These are phyloP conservation scores for Patella vulgata DNA, from an alignment of 1,140 invertebrate genomes.

Conservation along the genomic window DNA sequence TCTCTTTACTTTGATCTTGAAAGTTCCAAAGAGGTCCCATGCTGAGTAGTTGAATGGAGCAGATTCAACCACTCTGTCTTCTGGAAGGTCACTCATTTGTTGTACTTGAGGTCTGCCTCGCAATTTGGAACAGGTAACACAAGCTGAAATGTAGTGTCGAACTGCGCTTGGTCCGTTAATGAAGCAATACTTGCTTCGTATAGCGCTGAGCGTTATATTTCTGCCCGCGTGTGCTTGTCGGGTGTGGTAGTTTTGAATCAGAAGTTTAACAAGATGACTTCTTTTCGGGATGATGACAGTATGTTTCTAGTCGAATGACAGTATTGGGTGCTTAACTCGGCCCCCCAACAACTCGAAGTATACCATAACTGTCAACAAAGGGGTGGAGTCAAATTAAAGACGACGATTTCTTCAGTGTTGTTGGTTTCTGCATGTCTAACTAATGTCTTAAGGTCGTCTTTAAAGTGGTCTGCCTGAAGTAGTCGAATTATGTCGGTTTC, in stretches of 20 bases:
- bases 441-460: no score
- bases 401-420: no score
- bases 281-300: conserved; percentile 22
- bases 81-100: conserved; percentile 35
- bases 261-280: no score
- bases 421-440: no score
- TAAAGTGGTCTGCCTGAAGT: no score
- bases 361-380: conserved; percentile 13
- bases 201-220: conserved; percentile 21
- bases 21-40: no score
- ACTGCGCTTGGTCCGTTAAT: conserved; percentile 17
- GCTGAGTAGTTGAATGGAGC: conserved; percentile 27
- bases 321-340: conserved; percentile 15
- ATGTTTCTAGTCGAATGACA: background rate
- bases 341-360: conserved; percentile 28
- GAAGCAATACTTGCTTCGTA: conserved; percentile 31
- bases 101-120: conserved; percentile 14
- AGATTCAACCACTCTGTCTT: conserved; percentile 16
- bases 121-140: conserved; percentile 27
- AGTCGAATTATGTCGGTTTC: no score
- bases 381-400: conserved; percentile 25
- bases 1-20: no score
- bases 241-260: no score
- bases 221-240: conserved; percentile 25
- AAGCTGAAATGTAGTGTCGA: conserved; percentile 12